Evolutionary conservation across 1,140 invertebrate species (phyloP).

Genomic region (Sarcophaga peregrina): DNA sequence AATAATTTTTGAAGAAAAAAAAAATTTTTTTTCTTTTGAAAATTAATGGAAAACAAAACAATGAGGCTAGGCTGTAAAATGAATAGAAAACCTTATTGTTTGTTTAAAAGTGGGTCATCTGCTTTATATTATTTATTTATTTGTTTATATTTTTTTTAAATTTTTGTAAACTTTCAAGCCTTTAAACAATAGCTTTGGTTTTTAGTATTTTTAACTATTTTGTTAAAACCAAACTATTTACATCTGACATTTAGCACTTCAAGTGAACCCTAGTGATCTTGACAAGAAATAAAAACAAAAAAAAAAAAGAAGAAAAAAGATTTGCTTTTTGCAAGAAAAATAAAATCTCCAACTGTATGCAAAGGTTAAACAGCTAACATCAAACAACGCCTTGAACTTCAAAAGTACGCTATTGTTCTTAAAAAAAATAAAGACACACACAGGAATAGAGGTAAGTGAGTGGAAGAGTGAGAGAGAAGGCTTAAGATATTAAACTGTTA

Average conservation of each 20-base stretch:
- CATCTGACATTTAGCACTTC: slow-evolving; percentile 35
- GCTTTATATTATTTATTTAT: background rate
- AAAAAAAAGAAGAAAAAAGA: slow-evolving; percentile 9
- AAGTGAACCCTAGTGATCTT: slow-evolving; percentile 29
- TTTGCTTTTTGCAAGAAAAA: background rate
- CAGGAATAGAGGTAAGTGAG: background rate
- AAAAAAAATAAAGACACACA: background rate
- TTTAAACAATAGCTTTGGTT: slow-evolving; percentile 20
- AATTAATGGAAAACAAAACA: too few species aligned
- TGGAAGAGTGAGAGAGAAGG: background rate
- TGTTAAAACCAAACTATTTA: slow-evolving; percentile 41
- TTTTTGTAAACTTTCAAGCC: background rate
- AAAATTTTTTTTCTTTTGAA: too few species aligned
- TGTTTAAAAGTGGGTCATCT: background rate
- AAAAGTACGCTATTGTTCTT: slow-evolving; percentile 16
- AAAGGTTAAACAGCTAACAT: slow-evolving; percentile 1
- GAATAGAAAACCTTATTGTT: background rate
- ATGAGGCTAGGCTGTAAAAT: too few species aligned
- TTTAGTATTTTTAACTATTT: slow-evolving; percentile 32
- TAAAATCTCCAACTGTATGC: background rate
- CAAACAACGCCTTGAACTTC: slow-evolving; percentile 39
- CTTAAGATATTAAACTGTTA: background rate
- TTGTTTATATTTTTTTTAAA: background rate
- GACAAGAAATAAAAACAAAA: slow-evolving; percentile 8
- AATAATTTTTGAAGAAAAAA: too few species aligned